Percentiles rank a stretch among this genome's conserved stretches.
phyloP scores from a whole-genome alignment of 2,888 invertebrate species.

The Dorcus hopei region DNA sequence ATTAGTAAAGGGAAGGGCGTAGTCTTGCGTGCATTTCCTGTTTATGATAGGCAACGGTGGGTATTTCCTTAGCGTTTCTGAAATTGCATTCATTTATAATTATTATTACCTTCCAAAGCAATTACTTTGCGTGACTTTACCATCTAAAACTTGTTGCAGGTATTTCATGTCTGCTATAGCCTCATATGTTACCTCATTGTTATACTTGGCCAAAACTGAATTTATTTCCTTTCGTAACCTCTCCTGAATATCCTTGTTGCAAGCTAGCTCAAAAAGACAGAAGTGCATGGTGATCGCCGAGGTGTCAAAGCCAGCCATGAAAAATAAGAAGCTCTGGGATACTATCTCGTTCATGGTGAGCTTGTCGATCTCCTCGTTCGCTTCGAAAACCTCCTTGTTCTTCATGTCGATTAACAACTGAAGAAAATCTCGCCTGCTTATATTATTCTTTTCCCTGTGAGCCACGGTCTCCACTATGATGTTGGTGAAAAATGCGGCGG shows the following conservation, averaged over 20 bases:
- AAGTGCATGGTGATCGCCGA: conserved; percentile 44
- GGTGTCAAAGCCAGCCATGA: conserved; percentile 50
- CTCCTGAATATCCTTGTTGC: conserved; percentile 43
- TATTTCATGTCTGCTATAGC: conserved; percentile 47
- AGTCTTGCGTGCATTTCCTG: conserved; percentile 54
- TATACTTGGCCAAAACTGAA: conserved; percentile 31
- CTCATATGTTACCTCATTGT: conserved; percentile 44
- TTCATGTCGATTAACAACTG: conserved; percentile 40
- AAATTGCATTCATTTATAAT: background rate
- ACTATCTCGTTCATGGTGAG: conserved; percentile 27
- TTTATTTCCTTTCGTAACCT: conserved; percentile 44
- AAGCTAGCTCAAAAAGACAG: conserved; percentile 42
- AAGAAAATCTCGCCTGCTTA: conserved; percentile 41
- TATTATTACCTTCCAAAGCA: background rate
- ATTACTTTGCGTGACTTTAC: conserved; percentile 19
- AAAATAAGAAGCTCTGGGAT: conserved; percentile 46
- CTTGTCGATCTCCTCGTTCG: conserved; percentile 1
- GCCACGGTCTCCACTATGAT: conserved; percentile 31
- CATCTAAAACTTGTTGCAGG: conserved; percentile 46
- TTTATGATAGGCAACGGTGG: conserved; percentile 55
- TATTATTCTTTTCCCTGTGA: conserved; percentile 26
- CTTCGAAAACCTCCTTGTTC: conserved; percentile 14
- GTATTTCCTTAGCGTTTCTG: conserved; percentile 59
- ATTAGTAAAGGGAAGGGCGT: conserved; percentile 51
- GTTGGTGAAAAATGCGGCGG: conserved; percentile 30